Conservation (phyloP, 2,797 vertebrate species). For the Catostomus latipinnis region DNA sequence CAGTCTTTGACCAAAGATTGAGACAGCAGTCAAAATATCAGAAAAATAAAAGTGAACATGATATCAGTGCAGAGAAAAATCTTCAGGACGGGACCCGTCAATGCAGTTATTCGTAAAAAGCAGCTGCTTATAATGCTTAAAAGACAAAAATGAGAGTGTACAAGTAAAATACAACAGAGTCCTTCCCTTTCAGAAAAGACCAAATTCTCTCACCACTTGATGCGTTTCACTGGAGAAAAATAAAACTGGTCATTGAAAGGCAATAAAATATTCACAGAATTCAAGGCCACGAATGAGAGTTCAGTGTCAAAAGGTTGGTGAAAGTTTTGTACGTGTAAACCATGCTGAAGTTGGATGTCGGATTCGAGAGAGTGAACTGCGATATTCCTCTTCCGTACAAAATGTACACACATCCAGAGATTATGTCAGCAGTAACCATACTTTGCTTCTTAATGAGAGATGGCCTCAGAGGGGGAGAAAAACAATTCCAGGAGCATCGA, state of each 20-base stretch:
- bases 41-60: constrained; percentile 38
- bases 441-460: constrained; percentile 50
- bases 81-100: constrained; percentile 27
- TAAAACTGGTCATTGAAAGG: constrained; percentile 45
- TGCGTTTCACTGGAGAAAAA: constrained; percentile 26
- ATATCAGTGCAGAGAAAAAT: constrained; percentile 57
- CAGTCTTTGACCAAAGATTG: constrained; percentile 44
- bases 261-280: constrained; percentile 60
- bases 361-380: constrained; percentile 35
- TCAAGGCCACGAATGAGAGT: constrained; percentile 63
- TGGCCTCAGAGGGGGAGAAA: constrained; percentile 31
- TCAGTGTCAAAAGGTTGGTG: constrained; percentile 50
- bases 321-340: constrained; percentile 55
- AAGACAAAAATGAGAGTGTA: constrained; percentile 29
- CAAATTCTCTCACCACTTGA: not conserved
- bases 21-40: constrained; percentile 54
- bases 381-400: constrained; percentile 42
- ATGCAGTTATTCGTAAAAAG: constrained; percentile 51
- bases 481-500: constrained; percentile 36
- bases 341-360: constrained; percentile 58
- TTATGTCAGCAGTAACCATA: constrained; percentile 46
- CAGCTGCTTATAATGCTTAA: constrained; percentile 47
- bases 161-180: constrained; percentile 46
- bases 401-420: constrained; percentile 51
- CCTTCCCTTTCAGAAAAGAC: constrained; percentile 33